These are phyloP conservation scores for Calyptommatus sinebrachiatus DNA, from an alignment of 2,113 vertebrate genomes.

Conservation along the genomic window DNA sequence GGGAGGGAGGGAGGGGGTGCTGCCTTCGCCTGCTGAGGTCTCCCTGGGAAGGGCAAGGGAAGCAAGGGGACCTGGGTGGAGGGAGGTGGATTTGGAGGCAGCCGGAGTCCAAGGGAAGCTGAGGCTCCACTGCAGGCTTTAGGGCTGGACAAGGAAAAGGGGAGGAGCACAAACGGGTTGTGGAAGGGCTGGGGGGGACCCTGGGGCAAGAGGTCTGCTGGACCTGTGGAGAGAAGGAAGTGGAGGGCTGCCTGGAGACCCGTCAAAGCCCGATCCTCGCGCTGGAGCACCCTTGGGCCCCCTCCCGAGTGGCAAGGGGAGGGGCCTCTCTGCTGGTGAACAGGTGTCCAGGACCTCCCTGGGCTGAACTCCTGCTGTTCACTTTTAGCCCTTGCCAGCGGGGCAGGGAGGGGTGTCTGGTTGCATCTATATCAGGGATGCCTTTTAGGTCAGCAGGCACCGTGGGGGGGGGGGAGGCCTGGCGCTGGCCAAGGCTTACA, in stretches of 20 bases:
- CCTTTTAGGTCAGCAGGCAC: neutral
- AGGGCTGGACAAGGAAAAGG: too few species aligned
- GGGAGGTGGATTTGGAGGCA: too few species aligned
- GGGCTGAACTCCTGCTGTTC: slow-evolving; percentile 5
- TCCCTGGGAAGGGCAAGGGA: too few species aligned
- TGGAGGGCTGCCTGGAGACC: neutral
- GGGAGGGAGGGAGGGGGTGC: too few species aligned
- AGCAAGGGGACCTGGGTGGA: too few species aligned
- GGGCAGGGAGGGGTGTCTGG: neutral
- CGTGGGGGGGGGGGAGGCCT: neutral
- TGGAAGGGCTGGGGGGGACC: neutral
- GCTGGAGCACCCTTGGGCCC: neutral
- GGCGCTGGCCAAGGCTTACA: neutral
- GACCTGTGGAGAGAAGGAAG: neutral
- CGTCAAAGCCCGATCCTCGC: too few species aligned
- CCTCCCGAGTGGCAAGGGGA: neutral
- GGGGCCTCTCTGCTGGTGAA: too few species aligned
- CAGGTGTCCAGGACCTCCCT: slow-evolving; percentile 7
- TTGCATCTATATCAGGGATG: slow-evolving; percentile 5
- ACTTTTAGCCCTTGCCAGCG: neutral
- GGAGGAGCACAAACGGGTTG: too few species aligned
- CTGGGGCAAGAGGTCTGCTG: neutral
- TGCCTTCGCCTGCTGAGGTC: too few species aligned
- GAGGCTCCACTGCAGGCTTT: too few species aligned
- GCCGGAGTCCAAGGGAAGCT: too few species aligned